These are phyloP conservation scores for Setipinna tenuifilis DNA, from an alignment of 2,797 vertebrate species.

Conservation along the genomic window DNA sequence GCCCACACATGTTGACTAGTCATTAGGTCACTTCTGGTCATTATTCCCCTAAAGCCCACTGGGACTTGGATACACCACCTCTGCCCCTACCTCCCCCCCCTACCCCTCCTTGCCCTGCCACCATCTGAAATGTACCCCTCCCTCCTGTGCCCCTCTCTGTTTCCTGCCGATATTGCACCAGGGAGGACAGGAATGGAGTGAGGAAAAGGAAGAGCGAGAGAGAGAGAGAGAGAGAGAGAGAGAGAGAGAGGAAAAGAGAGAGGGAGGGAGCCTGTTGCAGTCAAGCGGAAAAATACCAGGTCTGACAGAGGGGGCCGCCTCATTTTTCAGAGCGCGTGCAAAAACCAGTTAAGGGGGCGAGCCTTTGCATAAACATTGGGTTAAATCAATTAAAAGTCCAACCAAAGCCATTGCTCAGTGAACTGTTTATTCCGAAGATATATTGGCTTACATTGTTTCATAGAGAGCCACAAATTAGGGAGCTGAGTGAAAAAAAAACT, in stretches of 20 bases:
- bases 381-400: constrained; percentile 49
- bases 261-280: constrained; percentile 40
- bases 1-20: constrained; percentile 29
- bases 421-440: constrained; percentile 38
- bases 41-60: constrained; percentile 48
- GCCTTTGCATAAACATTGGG: constrained; percentile 44
- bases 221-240: not conserved
- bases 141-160: constrained; percentile 36
- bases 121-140: constrained; percentile 1
- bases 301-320: constrained; percentile 45
- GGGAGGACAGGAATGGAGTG: constrained; percentile 3
- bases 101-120: constrained; percentile 24
- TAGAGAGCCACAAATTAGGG: constrained; percentile 21
- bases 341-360: constrained; percentile 23
- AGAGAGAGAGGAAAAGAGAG: not conserved
- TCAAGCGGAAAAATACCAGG: constrained; percentile 47
- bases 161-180: constrained; percentile 53
- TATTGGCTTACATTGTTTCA: constrained; percentile 43
- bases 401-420: constrained; percentile 33
- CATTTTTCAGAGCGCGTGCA: constrained; percentile 42
- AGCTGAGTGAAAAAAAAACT: constrained; percentile 34
- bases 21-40: constrained; percentile 55
- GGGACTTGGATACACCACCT: constrained; percentile 4
- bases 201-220: constrained; percentile 29
- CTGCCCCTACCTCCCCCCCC: constrained; percentile 22